phyloP scores from a whole-genome alignment of 2,888 invertebrate genomes.

The Teinopalpus imperialis region DNA sequence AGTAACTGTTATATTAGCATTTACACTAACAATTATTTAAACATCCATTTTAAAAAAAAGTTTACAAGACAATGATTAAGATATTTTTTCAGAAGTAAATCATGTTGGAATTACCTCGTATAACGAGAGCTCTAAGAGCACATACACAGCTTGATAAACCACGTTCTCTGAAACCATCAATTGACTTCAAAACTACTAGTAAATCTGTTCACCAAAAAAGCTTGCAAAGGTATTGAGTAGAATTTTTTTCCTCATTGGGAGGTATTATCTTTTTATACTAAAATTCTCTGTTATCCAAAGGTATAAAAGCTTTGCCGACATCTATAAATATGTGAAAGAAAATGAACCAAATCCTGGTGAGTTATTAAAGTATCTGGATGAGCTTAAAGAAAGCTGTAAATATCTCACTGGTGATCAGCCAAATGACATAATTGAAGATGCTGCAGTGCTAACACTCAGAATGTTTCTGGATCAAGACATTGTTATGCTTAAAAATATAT shows the following conservation, averaged over 20 bases:
- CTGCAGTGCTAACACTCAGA: conserved; percentile 81
- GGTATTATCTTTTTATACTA: neutral
- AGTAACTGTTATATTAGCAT: too few relatives aligned
- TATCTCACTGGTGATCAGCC: conserved; percentile 80
- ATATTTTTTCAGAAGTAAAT: conserved; percentile 16
- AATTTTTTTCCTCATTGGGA: too few relatives aligned
- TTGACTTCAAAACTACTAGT: conserved; percentile 40
- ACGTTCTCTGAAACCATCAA: conserved; percentile 56
- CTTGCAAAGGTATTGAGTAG: conserved; percentile 34
- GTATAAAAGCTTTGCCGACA: conserved; percentile 72
- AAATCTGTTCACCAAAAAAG: conserved; percentile 8
- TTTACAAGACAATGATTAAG: too few relatives aligned
- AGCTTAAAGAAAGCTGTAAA: conserved; percentile 56
- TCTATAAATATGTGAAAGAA: conserved; percentile 66
- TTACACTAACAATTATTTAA: too few relatives aligned
- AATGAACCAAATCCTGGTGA: conserved; percentile 50
- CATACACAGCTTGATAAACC: conserved; percentile 81
- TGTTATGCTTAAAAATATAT: conserved; percentile 81
- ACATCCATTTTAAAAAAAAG: too few relatives aligned
- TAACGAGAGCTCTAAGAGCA: conserved; percentile 84
- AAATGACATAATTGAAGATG: conserved; percentile 83
- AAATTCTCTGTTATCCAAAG: conserved; percentile 45
- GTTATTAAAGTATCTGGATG: conserved; percentile 53
- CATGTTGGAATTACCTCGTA: conserved; percentile 81
- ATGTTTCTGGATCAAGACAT: conserved; percentile 83